These are phyloP conservation scores for Keiferia lycopersicella DNA, from an alignment of 2,888 invertebrate species.

Conservation along the genomic window DNA sequence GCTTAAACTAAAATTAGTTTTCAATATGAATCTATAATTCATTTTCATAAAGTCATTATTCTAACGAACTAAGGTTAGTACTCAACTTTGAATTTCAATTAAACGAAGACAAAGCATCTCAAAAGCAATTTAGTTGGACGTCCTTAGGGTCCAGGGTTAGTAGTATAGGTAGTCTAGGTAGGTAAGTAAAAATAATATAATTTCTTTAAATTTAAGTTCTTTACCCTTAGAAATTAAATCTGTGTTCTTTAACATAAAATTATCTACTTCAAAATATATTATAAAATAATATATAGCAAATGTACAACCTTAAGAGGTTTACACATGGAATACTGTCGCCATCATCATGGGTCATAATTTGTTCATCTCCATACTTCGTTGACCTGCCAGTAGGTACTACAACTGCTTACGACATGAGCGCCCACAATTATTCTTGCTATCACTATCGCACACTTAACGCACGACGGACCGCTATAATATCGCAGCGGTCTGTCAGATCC, in stretches of 20 bases:
- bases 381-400: too few species aligned
- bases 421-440: too few species aligned
- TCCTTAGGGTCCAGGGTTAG: constrained; percentile 1
- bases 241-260: constrained; percentile 27
- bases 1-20: constrained; percentile 19
- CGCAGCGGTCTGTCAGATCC: too few species aligned
- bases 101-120: constrained; percentile 19
- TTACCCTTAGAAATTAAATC: constrained; percentile 34
- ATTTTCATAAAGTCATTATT: constrained; percentile 21
- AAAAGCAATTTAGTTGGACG: constrained; percentile 22
- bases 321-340: neutral
- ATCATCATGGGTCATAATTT: neutral
- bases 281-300: too few species aligned
- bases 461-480: too few species aligned
- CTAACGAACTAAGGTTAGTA: constrained; percentile 13
- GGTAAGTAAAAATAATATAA: constrained; percentile 5
- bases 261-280: too few species aligned
- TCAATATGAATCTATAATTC: constrained; percentile 19
- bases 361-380: too few species aligned
- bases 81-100: constrained; percentile 16
- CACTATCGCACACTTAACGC: too few species aligned
- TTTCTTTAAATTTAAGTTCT: neutral
- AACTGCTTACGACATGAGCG: too few species aligned
- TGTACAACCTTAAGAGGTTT: neutral
- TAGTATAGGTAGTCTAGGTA: too few species aligned